Evolutionary conservation across 2,888 invertebrate genomes (phyloP), one percentile per base, ranked within the genome.

Genomic region (Synergus umbraculus): DNA sequence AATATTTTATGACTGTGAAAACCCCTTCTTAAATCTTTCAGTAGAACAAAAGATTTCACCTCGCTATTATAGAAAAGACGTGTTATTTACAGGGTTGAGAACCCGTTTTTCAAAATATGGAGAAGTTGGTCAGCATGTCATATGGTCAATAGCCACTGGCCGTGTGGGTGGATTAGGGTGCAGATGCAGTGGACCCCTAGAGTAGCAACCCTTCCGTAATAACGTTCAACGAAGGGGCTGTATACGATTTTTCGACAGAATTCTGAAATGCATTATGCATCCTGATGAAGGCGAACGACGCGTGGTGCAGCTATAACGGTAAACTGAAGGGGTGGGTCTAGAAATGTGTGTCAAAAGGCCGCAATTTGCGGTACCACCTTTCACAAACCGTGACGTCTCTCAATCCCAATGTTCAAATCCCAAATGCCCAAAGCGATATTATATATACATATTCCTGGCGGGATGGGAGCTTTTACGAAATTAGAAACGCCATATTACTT

Each of bases 71-170:
- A 29, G 77, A 22, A 29, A 49, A 29, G 18, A 44, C 41, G 41
- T 49, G 37, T 49, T 54, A 37, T 41, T 54, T n/a, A 41, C 41
- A 73, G 54, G 46, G 60, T 81, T 85, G 86, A 86, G 85, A 85
- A 86, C 87, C 85, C 77, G 54, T 79, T 85, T 79, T 83, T 82
- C 81, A 77, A 88, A 88, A 87, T 84, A 85, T 85, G 80, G 82
- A 83, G 84, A 92, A 91, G 87, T 92, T 92, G 92, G 92, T 92
- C 92, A 92, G 92, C 92, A 89, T 91, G 92, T 92, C 92, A 92
- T 91, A 91, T 92, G 92, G 92, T 91, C 91, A 90, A 90, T 90
- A 88, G 90, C 83, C 86, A 87, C 86, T 88, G 89, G 88, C 87
- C 88, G 89, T 86, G 82, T 67, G 85, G 81, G 82, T 82, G 80